These are phyloP conservation scores for Festucalex cinctus DNA, from an alignment of 2,113 vertebrate genomes.

Conservation along the genomic window DNA sequence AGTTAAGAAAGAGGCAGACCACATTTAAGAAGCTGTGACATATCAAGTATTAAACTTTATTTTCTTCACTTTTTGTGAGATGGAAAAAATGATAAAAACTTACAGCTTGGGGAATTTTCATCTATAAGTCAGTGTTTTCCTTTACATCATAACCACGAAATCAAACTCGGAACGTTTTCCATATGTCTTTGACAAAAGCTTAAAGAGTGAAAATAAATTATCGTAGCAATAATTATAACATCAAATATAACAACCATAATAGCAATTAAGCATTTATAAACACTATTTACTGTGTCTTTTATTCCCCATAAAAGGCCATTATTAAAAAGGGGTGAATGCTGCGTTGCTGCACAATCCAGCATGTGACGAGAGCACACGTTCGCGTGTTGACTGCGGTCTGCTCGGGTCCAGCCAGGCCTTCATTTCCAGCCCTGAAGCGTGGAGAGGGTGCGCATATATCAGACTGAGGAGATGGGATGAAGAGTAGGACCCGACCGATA, in stretches of 20 bases:
- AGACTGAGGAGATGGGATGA: slow-evolving; percentile 34
- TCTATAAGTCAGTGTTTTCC: slow-evolving; percentile 75
- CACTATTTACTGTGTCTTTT: slow-evolving; percentile 64
- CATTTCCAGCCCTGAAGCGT: slow-evolving; percentile 32
- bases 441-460: slow-evolving; percentile 34
- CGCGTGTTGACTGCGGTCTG: slow-evolving; percentile 14
- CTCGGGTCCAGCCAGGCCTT: slow-evolving; percentile 11
- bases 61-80: slow-evolving; percentile 76
- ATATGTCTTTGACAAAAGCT: slow-evolving; percentile 73
- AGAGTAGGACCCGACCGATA: no score
- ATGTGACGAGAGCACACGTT: slow-evolving; percentile 56
- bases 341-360: slow-evolving; percentile 77
- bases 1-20: slow-evolving; percentile 8
- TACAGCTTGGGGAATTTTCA: slow-evolving; percentile 72
- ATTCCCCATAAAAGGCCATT: slow-evolving; percentile 70
- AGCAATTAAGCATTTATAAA: slow-evolving; percentile 80
- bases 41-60: slow-evolving; percentile 77
- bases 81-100: slow-evolving; percentile 76
- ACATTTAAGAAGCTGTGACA: slow-evolving; percentile 24
- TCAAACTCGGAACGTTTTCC: slow-evolving; percentile 71
- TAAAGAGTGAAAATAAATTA: slow-evolving; percentile 82
- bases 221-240: slow-evolving; percentile 80
- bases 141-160: slow-evolving; percentile 73
- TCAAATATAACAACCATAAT: slow-evolving; percentile 77
- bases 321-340: slow-evolving; percentile 69